Evolutionary conservation across 2,797 vertebrate species (phyloP), one percentile per base, ranked within the genome.

Genomic region (Melanotaenia trifasciata): DNA sequence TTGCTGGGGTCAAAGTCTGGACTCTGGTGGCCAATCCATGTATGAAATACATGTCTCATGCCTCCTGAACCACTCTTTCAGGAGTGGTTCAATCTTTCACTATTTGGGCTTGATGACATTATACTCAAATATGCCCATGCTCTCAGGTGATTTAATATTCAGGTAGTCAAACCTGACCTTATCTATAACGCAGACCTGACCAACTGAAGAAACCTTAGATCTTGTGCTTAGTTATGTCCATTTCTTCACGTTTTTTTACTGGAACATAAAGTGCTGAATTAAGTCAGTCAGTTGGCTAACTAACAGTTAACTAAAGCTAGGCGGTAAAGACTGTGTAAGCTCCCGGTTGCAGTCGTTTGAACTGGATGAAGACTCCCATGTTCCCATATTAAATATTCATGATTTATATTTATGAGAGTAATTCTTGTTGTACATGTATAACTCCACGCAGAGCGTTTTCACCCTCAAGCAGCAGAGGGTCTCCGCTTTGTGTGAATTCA

Each of bases 281-380:
- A 45, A 16, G 71, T 61, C 45, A 40, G 32, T 74, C 68, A 24
- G 63, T 35, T 24, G 1, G 0, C 64, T 56, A 43, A 66, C 72
- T 33, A 57, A 57, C 47, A 32, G 59, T 59, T 47, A 78, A 45
- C 36, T 43, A n/a, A 32, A 56, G 28, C 58, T 26, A 18, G 26
- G 56, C 43, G 16, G 40, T 5, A 40, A 18, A 45, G 40, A 38
- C 1, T 62, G 30, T 68, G 58, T 61, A 24, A 58, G 14, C 38
- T 83, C 50, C 75, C 45, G 33, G 62, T 36, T 47, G 57, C 10
- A 10, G 3, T 56, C 47, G 32, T 73, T 67, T 64, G 50, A 70
- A 66, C 38, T 53, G 4, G 4, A 50, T 60, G 20, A 54, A 54
- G 53, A 61, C 33, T 54, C 33, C 13, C 38, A 12, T 54, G 16